phyloP scores from a whole-genome alignment of 2,888 invertebrate species.

The Minunthozetes semirufus region DNA sequence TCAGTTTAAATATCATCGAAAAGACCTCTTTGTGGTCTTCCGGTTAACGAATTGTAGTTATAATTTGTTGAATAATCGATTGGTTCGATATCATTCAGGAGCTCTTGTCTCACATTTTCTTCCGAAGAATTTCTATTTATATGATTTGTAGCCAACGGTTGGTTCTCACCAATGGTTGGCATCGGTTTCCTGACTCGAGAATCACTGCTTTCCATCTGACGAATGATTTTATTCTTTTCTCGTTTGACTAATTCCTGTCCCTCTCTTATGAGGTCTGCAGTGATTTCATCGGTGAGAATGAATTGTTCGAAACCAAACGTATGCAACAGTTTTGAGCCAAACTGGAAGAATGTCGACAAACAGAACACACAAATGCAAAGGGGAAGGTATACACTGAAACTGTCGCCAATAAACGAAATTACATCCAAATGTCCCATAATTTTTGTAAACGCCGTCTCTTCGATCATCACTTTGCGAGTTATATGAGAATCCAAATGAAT shows the following conservation, averaged over 20 bases:
- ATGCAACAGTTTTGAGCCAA: conserved; percentile 82
- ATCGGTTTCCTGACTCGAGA: not conserved
- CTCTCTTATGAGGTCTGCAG: conserved; percentile 85
- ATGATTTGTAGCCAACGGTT: not conserved
- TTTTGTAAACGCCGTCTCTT: conserved; percentile 46
- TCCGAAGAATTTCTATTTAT: conserved; percentile 26
- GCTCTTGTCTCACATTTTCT: conserved; percentile 40
- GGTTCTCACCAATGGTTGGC: not conserved
- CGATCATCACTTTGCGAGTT: conserved; percentile 51
- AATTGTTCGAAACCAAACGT: conserved; percentile 95
- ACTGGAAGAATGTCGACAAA: conserved; percentile 82
- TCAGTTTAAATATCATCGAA: conserved; percentile 67
- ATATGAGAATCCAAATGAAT: conserved; percentile 97
- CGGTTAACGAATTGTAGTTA: conserved; percentile 53
- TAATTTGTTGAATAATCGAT: conserved; percentile 47
- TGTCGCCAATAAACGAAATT: conserved; percentile 88
- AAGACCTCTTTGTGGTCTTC: conserved; percentile 66
- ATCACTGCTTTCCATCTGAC: conserved; percentile 10
- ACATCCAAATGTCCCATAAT: conserved; percentile 99
- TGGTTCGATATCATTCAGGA: conserved; percentile 60
- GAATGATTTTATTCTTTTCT: conserved; percentile 54
- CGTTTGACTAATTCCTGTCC: conserved; percentile 83
- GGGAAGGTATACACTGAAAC: conserved; percentile 98
- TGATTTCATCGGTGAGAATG: conserved; percentile 85
- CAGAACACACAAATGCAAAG: conserved; percentile 91